A percentile compares a stretch with the other conserved stretches of the same genome.
These are phyloP conservation scores for Crotalus viridis DNA, from an alignment of 2,113 vertebrate species.

Conservation along the genomic window DNA sequence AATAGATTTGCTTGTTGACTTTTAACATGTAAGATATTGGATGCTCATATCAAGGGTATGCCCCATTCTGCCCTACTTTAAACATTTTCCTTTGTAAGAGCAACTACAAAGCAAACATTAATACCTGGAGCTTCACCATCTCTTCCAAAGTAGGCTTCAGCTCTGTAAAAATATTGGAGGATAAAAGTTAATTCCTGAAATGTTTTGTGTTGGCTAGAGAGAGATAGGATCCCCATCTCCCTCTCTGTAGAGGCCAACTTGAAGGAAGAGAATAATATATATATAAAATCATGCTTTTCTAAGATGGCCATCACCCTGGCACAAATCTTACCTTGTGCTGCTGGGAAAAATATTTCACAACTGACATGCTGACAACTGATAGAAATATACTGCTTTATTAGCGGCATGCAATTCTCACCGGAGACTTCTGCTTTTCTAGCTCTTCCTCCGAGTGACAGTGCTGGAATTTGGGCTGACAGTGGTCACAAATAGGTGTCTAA, in stretches of 20 bases:
- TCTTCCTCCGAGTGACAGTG: constrained; percentile 1
- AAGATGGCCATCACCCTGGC: not conserved
- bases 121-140: not conserved
- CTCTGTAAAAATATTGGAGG: not conserved
- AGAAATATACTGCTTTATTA: constrained; percentile 30
- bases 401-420: constrained; percentile 33
- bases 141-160: not conserved
- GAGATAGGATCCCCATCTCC: not conserved
- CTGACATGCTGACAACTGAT: constrained; percentile 51
- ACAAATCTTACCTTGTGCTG: constrained; percentile 34
- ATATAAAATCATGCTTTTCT: not conserved
- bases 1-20: not conserved
- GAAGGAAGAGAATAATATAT: not conserved
- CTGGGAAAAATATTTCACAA: constrained; percentile 31
- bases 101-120: not conserved
- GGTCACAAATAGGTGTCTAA: constrained; percentile 43
- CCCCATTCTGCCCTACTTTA: not conserved
- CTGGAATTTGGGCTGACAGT: constrained; percentile 40
- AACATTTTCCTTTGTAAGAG: not conserved
- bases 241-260: constrained; percentile 14
- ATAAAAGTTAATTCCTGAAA: not conserved
- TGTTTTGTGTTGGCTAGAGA: not conserved
- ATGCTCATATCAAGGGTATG: not conserved
- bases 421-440: constrained; percentile 17
- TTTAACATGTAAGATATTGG: not conserved